Conservation (phyloP, 2,797 vertebrate genomes). For the Myotis findleyi region DNA sequence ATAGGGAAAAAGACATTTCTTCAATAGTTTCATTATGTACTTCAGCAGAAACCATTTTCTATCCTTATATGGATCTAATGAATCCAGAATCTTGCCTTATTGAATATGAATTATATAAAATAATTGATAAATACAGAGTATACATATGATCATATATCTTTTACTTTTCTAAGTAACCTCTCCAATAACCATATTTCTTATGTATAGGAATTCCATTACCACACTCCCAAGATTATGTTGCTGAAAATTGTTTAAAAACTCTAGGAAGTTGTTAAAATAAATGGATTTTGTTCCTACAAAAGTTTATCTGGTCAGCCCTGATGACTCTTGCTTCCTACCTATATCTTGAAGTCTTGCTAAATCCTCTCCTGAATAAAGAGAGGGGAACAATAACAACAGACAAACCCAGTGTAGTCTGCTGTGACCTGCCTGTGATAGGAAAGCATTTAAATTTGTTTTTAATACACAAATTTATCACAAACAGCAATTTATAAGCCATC, state of each 20-base stretch:
- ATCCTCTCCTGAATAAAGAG: background rate
- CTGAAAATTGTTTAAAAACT: background rate
- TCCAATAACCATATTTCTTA: background rate
- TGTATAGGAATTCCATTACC: background rate
- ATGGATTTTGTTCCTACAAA: background rate
- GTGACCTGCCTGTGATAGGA: background rate
- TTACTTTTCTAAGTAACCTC: background rate
- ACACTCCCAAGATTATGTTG: background rate
- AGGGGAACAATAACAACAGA: background rate
- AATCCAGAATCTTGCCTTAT: background rate
- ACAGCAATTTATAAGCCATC: background rate
- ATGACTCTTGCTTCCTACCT: background rate
- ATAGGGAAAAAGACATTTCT: background rate
- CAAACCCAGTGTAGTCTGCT: fast-evolving
- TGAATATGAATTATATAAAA: background rate
- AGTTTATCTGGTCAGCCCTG: background rate
- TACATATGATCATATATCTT: background rate
- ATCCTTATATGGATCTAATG: background rate
- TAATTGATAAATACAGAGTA: background rate
- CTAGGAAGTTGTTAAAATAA: background rate
- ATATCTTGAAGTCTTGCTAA: background rate
- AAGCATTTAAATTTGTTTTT: background rate
- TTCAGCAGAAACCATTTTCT: slow-evolving; percentile 33
- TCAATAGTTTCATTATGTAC: background rate
- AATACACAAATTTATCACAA: background rate